Evolutionary conservation across 2,888 invertebrate genomes (phyloP).

Genomic region (Drosophila kanekoi): DNA sequence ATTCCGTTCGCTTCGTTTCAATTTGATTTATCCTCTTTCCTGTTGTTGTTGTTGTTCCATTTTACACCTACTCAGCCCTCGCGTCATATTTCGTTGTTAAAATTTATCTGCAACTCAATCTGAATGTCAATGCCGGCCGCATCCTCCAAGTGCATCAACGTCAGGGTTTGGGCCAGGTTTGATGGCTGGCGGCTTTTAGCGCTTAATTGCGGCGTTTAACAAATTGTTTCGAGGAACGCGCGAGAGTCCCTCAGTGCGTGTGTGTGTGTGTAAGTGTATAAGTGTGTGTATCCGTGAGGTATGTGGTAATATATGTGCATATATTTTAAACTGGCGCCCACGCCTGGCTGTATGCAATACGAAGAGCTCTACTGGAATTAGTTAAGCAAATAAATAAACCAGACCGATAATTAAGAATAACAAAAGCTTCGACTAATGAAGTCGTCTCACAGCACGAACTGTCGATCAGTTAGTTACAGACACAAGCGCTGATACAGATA

Average conservation of each 20-base stretch:
- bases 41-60: constrained; percentile 17
- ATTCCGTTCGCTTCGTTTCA: constrained; percentile 6
- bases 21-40: neutral
- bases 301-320: constrained; percentile 44
- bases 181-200: constrained; percentile 62
- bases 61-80: constrained; percentile 40
- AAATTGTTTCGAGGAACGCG: constrained; percentile 64
- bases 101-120: constrained; percentile 72
- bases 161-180: constrained; percentile 27
- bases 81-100: constrained; percentile 31
- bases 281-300: constrained; percentile 19
- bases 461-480: constrained; percentile 56
- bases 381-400: constrained; percentile 76
- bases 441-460: constrained; percentile 63
- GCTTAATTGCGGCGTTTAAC: constrained; percentile 73
- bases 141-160: constrained; percentile 13
- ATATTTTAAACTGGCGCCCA: constrained; percentile 40
- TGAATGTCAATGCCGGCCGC: constrained; percentile 73
- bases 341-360: constrained; percentile 49
- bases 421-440: constrained; percentile 75
- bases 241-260: neutral
- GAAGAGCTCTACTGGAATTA: constrained; percentile 62
- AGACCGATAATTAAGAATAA: constrained; percentile 75
- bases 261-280: constrained; percentile 10
- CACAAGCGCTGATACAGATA: constrained; percentile 1